Percentiles rank a stretch among this genome's conserved stretches.
Evolutionary conservation across 1,140 invertebrate species (phyloP).

Genomic region (Nasonia vitripennis): DNA sequence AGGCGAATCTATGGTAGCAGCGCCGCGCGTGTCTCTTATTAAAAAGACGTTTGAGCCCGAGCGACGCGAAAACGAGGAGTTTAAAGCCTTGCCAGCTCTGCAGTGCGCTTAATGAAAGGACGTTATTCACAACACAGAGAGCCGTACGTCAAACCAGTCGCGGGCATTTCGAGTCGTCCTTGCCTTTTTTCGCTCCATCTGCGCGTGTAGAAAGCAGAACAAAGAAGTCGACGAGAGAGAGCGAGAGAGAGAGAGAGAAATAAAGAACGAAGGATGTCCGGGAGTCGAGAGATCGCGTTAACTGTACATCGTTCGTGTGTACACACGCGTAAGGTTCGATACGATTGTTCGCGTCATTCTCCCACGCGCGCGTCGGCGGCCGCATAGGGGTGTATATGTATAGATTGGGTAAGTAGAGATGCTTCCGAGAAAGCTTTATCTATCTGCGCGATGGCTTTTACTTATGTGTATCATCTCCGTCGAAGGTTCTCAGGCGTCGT

Average conservation of each 20-base stretch:
- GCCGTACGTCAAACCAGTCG: slow-evolving; percentile 37
- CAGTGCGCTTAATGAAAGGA: slow-evolving; percentile 38
- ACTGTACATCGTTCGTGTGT: neutral
- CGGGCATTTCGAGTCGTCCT: neutral
- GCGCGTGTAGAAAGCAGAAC: slow-evolving; percentile 16
- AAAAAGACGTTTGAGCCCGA: slow-evolving; percentile 19
- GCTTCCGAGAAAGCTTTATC: slow-evolving; percentile 33
- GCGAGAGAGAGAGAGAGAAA: neutral
- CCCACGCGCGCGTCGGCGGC: neutral
- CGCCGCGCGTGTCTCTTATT: neutral
- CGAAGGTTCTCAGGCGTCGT: no score
- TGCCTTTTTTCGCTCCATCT: neutral
- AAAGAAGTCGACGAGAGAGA: slow-evolving; percentile 19
- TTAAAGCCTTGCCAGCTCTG: neutral
- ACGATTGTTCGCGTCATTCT: slow-evolving; percentile 40
- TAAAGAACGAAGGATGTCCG: slow-evolving; percentile 5
- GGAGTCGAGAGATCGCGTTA: neutral
- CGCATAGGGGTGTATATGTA: no score
- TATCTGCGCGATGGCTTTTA: no score
- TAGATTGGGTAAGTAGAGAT: no score
- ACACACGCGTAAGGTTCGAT: slow-evolving; percentile 6
- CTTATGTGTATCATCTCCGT: no score
- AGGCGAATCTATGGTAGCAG: slow-evolving; percentile 5
- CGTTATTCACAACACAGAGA: slow-evolving; percentile 26
- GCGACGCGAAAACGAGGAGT: neutral